phyloP scores from a whole-genome alignment of 2,113 vertebrate genomes.

The Oryzias celebensis region DNA sequence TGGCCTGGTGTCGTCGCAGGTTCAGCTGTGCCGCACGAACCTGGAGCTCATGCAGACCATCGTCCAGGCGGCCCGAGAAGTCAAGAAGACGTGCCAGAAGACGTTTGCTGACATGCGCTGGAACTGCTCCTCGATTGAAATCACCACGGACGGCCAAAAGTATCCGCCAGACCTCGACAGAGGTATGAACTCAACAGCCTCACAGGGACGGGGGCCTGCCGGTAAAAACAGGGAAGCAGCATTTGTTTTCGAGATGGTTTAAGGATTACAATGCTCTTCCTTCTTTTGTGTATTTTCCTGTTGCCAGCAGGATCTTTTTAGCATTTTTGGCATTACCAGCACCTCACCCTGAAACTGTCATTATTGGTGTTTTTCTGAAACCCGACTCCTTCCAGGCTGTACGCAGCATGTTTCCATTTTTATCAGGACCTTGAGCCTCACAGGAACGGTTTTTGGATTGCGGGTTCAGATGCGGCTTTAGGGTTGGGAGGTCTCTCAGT shows the following conservation, averaged over 20 bases:
- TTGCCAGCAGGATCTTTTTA: slow-evolving; percentile 14
- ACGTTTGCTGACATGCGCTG: slow-evolving; percentile 95
- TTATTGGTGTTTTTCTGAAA: slow-evolving; percentile 30
- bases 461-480: slow-evolving; percentile 1
- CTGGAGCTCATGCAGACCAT: slow-evolving; percentile 97
- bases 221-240: not conserved
- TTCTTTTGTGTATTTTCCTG: not conserved
- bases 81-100: slow-evolving; percentile 93
- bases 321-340: not conserved
- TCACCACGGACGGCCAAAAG: slow-evolving; percentile 82
- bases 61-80: slow-evolving; percentile 88
- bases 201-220: not conserved
- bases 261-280: slow-evolving; percentile 12
- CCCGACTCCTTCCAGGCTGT: slow-evolving; percentile 10
- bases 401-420: slow-evolving; percentile 13
- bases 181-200: slow-evolving; percentile 76
- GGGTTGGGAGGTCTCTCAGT: not conserved
- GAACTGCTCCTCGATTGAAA: slow-evolving; percentile 97
- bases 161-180: slow-evolving; percentile 94
- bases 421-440: slow-evolving; percentile 36
- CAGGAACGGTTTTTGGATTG: slow-evolving; percentile 11
- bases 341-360: not conserved
- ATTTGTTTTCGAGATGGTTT: slow-evolving; percentile 18
- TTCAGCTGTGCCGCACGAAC: slow-evolving; percentile 95
- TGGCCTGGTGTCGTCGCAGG: slow-evolving; percentile 92